phyloP scores from a whole-genome alignment of 2,797 vertebrate species.

The Rhynchonycteris naso region DNA sequence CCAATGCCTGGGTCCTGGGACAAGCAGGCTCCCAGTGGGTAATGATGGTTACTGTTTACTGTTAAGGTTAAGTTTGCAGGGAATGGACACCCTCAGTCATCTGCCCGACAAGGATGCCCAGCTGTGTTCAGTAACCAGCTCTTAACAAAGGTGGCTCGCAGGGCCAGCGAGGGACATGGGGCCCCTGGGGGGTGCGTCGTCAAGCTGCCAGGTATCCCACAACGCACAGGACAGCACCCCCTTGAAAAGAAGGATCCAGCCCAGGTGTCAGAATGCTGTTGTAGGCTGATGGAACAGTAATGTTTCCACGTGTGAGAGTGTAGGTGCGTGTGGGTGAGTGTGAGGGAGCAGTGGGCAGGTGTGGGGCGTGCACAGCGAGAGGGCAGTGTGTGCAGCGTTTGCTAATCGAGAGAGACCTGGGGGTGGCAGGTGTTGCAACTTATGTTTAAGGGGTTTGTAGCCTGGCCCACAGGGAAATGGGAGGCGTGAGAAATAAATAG shows the following conservation, averaged over 20 bases:
- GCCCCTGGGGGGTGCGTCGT: no score
- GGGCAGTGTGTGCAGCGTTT: not conserved
- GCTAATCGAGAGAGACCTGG: not conserved
- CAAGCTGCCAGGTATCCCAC: not conserved
- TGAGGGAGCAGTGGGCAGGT: not conserved
- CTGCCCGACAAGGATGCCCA: no score
- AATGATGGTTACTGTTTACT: no score
- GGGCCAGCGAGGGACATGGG: no score
- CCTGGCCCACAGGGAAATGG: not conserved
- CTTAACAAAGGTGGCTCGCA: no score
- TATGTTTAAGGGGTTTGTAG: not conserved
- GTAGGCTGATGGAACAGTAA: not conserved
- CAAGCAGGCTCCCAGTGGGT: no score
- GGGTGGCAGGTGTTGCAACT: not conserved
- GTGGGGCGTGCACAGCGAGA: not conserved
- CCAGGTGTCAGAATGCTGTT: not conserved
- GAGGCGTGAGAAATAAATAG: not conserved
- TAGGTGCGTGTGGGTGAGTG: not conserved
- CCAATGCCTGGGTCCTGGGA: no score
- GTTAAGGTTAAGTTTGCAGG: no score
- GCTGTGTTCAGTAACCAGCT: no score
- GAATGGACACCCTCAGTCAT: no score
- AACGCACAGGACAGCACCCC: no score
- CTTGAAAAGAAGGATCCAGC: no score
- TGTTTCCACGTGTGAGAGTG: not conserved